Conservation (phyloP, 2,797 vertebrate species). For the Falco biarmicus region DNA sequence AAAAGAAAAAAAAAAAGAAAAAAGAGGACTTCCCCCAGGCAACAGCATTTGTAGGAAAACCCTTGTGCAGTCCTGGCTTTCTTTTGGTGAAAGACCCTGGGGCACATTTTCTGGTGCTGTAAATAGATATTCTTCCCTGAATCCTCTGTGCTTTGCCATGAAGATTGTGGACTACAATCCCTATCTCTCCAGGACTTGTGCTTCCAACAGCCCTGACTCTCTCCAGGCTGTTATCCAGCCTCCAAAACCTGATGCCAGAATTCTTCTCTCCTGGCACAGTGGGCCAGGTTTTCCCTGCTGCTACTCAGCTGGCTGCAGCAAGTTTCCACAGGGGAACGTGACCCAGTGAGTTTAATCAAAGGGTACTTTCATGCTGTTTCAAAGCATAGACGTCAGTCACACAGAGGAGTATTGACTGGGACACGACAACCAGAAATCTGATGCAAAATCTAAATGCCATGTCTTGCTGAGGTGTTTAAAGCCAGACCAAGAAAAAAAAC, state of each 20-base stretch:
- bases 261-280: background rate
- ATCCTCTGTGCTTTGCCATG: background rate
- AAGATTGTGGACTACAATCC: background rate
- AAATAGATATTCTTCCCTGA: background rate
- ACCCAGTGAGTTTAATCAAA: background rate
- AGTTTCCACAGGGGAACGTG: rapidly evolving
- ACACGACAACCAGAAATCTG: background rate
- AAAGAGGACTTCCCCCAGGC: background rate
- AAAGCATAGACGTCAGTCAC: background rate
- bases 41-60: background rate
- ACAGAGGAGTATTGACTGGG: background rate
- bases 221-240: background rate
- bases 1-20: background rate
- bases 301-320: background rate
- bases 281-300: background rate
- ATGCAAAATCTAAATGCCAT: background rate
- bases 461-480: background rate
- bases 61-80: background rate
- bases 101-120: background rate
- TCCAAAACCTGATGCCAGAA: background rate
- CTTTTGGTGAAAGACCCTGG: background rate
- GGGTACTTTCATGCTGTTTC: background rate
- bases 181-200: background rate
- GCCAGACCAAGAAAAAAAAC: background rate
- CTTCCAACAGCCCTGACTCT: background rate